A percentile compares a stretch with the other conserved stretches of the same genome.
phyloP scores from a whole-genome alignment of 2,113 vertebrate species.

The Bujurquina vittata region DNA sequence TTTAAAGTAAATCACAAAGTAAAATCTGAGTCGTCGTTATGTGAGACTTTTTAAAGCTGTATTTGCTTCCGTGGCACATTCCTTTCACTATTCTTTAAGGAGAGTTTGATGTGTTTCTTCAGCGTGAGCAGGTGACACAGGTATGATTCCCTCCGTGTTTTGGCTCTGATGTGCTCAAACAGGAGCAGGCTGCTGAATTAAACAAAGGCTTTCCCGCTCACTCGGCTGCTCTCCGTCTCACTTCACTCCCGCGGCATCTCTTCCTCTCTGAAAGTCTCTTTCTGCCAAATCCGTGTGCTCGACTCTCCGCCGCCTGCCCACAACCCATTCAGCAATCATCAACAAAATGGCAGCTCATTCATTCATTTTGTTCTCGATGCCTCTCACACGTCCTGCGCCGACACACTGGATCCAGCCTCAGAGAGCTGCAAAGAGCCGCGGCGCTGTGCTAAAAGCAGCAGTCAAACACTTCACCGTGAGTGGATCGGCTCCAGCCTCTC shows the following conservation, averaged over 20 bases:
- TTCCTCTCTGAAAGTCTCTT: neutral
- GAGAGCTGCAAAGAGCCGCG: constrained; percentile 18
- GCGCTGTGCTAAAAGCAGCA: constrained; percentile 50
- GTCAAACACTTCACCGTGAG: constrained; percentile 52
- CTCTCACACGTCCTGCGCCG: neutral
- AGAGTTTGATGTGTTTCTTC: no score
- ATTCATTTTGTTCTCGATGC: neutral
- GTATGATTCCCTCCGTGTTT: neutral
- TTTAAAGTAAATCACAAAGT: no score
- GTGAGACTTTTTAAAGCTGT: no score
- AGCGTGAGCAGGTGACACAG: neutral
- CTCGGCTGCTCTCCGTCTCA: neutral
- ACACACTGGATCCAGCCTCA: constrained; percentile 7
- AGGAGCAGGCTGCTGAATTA: neutral
- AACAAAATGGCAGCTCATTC: constrained; percentile 29
- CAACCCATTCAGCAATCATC: constrained; percentile 31
- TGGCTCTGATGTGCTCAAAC: neutral
- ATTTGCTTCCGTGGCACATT: no score
- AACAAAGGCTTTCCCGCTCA: neutral
- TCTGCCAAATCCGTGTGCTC: neutral
- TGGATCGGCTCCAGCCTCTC: constrained; percentile 44
- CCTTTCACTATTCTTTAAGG: no score
- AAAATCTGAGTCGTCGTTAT: no score
- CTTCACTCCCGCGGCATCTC: neutral
- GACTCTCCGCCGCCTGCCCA: neutral